Percentiles rank a stretch among this genome's conserved stretches.
Evolutionary conservation across 2,888 invertebrate genomes (phyloP).

Genomic region (Ennomos quercinarius): DNA sequence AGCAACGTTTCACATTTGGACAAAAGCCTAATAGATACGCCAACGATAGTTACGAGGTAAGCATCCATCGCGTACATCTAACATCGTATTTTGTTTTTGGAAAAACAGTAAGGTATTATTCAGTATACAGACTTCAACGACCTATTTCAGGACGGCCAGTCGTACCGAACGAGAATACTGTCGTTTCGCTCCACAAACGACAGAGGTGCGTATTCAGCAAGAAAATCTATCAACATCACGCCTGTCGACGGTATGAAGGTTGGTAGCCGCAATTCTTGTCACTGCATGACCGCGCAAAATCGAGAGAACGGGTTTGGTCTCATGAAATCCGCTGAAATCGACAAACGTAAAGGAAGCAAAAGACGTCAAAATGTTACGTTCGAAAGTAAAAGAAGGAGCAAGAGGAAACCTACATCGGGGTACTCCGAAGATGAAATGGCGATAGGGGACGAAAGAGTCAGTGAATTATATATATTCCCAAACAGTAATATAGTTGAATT

Average conservation of each 20-base stretch:
- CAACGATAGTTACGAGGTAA: conserved; percentile 81
- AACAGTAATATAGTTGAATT: conserved; percentile 79
- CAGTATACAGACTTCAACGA: conserved; percentile 5
- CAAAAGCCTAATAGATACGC: conserved; percentile 71
- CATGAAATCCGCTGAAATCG: conserved; percentile 55
- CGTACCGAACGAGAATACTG: conserved; percentile 73
- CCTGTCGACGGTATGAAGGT: conserved; percentile 61
- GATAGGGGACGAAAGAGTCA: conserved; percentile 72
- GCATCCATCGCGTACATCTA: conserved; percentile 18
- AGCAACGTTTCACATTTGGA: conserved; percentile 88
- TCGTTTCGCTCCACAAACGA: conserved; percentile 78
- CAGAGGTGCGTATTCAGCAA: conserved; percentile 65
- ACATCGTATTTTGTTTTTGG: conserved; percentile 1
- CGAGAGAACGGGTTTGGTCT: conserved; percentile 64
- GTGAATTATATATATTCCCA: conserved; percentile 79
- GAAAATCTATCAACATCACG: conserved; percentile 69
- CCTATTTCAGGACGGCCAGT: conserved; percentile 74
- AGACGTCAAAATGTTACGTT: conserved; percentile 45
- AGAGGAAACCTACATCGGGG: conserved; percentile 52
- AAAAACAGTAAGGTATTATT: conserved; percentile 4
- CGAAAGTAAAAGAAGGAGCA: conserved; percentile 49
- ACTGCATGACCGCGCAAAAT: conserved; percentile 61
- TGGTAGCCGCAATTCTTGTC: conserved; percentile 62
- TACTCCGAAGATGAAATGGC: conserved; percentile 57
- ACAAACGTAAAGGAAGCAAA: conserved; percentile 50